These are phyloP conservation scores for Axea sp. DNA, from an alignment of 2,888 invertebrate genomes.

Conservation along the genomic window DNA sequence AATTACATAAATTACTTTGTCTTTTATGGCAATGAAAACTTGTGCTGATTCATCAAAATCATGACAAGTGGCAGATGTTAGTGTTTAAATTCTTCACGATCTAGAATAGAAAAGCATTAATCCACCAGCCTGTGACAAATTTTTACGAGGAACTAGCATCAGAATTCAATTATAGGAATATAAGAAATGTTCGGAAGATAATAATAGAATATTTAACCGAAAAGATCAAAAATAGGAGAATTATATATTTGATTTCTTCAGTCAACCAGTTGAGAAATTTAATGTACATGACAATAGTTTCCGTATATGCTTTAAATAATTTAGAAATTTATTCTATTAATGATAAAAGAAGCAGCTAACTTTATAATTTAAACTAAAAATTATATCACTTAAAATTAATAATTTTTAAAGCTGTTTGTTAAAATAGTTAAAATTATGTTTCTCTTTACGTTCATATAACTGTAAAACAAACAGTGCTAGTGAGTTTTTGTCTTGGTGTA, in stretches of 20 bases:
- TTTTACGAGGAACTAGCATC: conserved; percentile 39
- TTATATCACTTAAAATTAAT: not conserved
- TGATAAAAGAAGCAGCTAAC: too few relatives aligned
- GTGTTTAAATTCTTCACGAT: conserved; percentile 32
- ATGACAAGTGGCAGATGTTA: conserved; percentile 53
- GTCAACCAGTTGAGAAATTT: too few relatives aligned
- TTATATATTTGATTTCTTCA: conserved; percentile 21
- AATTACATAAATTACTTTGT: conserved; percentile 34
- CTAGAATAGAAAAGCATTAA: conserved; percentile 38
- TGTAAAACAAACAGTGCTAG: conserved; percentile 19
- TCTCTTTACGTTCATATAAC: conserved; percentile 7
- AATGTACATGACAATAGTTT: too few relatives aligned
- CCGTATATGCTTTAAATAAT: too few relatives aligned
- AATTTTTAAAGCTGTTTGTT: too few relatives aligned
- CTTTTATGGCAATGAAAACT: conserved; percentile 30
- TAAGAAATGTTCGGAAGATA: conserved; percentile 31
- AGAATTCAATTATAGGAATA: conserved; percentile 48
- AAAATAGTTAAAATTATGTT: conserved; percentile 10
- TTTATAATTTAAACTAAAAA: too few relatives aligned
- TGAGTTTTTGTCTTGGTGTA: conserved; percentile 5
- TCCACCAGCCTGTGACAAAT: conserved; percentile 52
- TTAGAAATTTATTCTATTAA: too few relatives aligned
- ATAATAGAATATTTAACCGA: conserved; percentile 43
- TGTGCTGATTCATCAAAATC: conserved; percentile 52
- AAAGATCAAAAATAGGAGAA: conserved; percentile 25